These are phyloP conservation scores for Erythrocercus mccallii DNA, from an alignment of 2,113 vertebrate species.

Conservation along the genomic window DNA sequence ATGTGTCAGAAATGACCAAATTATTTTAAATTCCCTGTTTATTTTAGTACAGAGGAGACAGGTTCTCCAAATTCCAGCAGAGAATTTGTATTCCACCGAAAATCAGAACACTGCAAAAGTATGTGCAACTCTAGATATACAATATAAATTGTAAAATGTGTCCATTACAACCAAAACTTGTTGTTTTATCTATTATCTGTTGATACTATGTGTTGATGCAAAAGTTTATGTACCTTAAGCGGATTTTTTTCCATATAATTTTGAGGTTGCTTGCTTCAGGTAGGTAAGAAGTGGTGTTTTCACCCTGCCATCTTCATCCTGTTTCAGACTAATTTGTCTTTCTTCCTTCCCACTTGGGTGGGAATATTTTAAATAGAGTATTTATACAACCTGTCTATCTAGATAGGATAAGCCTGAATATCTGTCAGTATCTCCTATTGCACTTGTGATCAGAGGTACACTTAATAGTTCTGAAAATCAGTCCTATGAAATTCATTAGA, in stretches of 20 bases:
- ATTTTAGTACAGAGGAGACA: background rate
- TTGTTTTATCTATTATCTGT: background rate
- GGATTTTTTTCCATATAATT: background rate
- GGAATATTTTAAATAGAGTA: conserved; percentile 14
- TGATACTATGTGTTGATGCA: background rate
- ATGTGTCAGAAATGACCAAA: background rate
- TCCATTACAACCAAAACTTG: background rate
- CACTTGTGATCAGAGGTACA: conserved; percentile 29
- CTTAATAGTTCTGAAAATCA: conserved; percentile 49
- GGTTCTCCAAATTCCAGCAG: background rate
- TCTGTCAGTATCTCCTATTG: conserved; percentile 21
- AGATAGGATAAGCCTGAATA: background rate
- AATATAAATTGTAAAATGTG: background rate
- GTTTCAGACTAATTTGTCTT: conserved; percentile 9
- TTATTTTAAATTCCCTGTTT: background rate
- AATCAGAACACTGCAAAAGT: background rate
- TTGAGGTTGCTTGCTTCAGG: background rate
- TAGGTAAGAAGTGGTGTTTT: background rate
- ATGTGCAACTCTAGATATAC: background rate
- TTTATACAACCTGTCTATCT: conserved; percentile 38
- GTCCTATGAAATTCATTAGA: conserved; percentile 44
- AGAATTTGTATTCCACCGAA: background rate
- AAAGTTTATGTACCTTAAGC: background rate
- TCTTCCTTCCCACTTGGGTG: background rate
- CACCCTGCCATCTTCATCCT: background rate